Base-by-base conservation (phyloP, 2,888 invertebrate genomes). In the Hypsopygia costalis region DNA sequence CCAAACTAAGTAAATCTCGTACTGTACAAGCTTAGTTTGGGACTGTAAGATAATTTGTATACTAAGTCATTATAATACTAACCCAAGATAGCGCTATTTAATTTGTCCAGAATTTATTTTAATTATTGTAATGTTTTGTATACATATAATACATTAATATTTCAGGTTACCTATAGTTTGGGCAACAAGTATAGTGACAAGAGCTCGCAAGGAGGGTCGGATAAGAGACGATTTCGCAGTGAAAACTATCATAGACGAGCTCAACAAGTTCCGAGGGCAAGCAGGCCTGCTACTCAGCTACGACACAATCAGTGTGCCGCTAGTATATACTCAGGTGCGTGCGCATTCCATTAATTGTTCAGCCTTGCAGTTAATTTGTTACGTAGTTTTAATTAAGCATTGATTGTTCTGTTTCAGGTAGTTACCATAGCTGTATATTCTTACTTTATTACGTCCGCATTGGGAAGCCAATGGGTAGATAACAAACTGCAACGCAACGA, bases 391-490 rank as follows among this genome's bases (percentile, higher is more conserved):
- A 21, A 21, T 31, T 31, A 30, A 22, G 9, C 36, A 9, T 25
- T 21, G 1, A 3, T 32, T 12, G 33, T 36, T 34, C n/a, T 39
- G 40, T 81, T 85, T 55, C 70, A 89, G 83, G 96, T 97, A 57
- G 97, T 97, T 9, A 98, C 98, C 0, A 90, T 98, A 69, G 96
- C 97, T 7, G 97, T 97, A 8, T 97, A 98, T 74, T 95, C 95
- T 9, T 98, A 96, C 78, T 98, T 98, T 76, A 83, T 97, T 41
- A 95, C 97, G 2, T 94, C 95, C 38, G 92, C 97, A 8, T 92
- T 98, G 91, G 97, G 96, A 10, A 93, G 97, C 52, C 98, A 98
- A 69, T 97, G 95, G 94, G 90, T 95, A 1, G 93, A 94, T 41
- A 87, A 90, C 51, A 91, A 90, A 64, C 69, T 80, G 44, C 56